Evolutionary conservation across 2,888 invertebrate genomes (phyloP), one percentile per base, ranked within the genome.

Genomic region (Cremastinae sp.): DNA sequence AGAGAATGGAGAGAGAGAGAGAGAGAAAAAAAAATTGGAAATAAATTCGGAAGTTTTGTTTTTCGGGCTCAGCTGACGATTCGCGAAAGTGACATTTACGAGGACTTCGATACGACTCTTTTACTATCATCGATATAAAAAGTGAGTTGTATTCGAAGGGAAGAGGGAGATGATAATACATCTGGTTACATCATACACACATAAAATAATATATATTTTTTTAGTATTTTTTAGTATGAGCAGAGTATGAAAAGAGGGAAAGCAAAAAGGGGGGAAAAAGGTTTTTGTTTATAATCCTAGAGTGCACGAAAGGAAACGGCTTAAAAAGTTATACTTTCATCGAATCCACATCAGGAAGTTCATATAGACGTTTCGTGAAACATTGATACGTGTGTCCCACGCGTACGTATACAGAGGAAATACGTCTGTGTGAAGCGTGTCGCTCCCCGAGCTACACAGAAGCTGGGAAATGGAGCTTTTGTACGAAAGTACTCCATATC

Each of bases 401-500:
- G 37, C 12, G 20, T 28, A 35, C 35, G 53, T 68, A 37, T 4
- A 28, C 8, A 20, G n/a, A n/a, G 51, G 62, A 72, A 18, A 64
- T 43, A 65, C 69, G 62, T 65, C 51, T 56, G 61, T 53, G 49
- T 51, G 53, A 45, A 58, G 58, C 69, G 45, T 69, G 78, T 75
- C 58, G 53, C 56, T 70, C 61, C 56, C 49, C 58, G 64, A 75
- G 78, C 64, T 28, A 28, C 28, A 28, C 28, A 28, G 77, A 78
- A 66, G 41, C 81, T 88, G 86, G 70, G 87, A 88, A 89, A 89
- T 87, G 88, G 88, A 87, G 89, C 89, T 88, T 88, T 88, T 88
- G 88, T 89, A 89, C 88, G 87, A 87, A 88, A 89, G 89, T 88
- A 89, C 89, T 89, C 89, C 89, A 89, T 89, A 89, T 89, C 89